phyloP scores from a whole-genome alignment of 2,888 invertebrate genomes.

The Electrophaes corylata region DNA sequence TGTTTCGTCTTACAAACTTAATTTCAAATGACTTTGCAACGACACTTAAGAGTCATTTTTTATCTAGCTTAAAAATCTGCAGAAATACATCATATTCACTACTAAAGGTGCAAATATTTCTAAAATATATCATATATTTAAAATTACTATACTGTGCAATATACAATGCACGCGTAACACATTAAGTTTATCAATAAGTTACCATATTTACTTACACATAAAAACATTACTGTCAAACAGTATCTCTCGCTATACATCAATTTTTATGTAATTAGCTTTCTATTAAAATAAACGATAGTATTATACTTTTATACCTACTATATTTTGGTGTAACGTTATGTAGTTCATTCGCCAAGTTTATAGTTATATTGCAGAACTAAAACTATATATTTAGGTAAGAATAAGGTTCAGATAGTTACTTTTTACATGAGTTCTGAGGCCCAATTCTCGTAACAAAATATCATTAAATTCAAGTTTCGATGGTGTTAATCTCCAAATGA shows the following conservation, averaged over 20 bases:
- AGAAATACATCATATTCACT: conserved; percentile 79
- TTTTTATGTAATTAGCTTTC: conserved; percentile 67
- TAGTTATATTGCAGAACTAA: too few relatives aligned
- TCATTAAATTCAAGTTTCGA: too few relatives aligned
- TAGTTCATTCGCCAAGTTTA: conserved; percentile 72
- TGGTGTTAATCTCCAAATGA: too few relatives aligned
- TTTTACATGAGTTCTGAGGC: not conserved
- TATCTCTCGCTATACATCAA: conserved; percentile 78
- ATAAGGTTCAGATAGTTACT: not conserved
- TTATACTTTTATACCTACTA: conserved; percentile 36
- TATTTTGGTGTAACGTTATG: conserved; percentile 66
- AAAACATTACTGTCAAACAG: conserved; percentile 81
- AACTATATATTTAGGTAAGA: not conserved
- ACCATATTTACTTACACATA: conserved; percentile 71
- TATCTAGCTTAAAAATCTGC: conserved; percentile 76
- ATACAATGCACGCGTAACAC: conserved; percentile 81
- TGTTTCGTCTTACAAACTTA: conserved; percentile 67
- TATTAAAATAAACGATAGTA: conserved; percentile 49
- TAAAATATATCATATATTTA: conserved; percentile 81
- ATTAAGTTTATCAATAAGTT: conserved; percentile 53
- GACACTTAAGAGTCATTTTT: conserved; percentile 50
- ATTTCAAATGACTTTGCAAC: conserved; percentile 55
- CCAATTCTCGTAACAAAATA: too few relatives aligned
- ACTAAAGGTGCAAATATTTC: conserved; percentile 83
- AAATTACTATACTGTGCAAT: conserved; percentile 78